Evolutionary conservation across 2,113 vertebrate genomes (phyloP).

Genomic region (Notothenia rossii): DNA sequence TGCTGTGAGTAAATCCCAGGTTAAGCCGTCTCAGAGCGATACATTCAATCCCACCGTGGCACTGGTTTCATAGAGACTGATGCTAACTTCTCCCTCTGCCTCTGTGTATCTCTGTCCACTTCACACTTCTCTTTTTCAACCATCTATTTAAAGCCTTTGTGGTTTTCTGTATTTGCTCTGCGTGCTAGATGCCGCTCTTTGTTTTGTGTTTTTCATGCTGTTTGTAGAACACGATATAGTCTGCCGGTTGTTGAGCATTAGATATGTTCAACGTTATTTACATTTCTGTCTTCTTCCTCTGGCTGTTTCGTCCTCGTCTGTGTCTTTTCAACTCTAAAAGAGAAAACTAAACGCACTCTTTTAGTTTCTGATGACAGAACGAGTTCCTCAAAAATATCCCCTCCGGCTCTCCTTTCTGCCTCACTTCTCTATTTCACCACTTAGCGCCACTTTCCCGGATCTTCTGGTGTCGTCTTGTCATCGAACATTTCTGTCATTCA

Average conservation of each 20-base stretch:
- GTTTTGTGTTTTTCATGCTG: background rate
- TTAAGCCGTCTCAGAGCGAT: slow-evolving; percentile 5
- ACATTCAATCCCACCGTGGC: slow-evolving; percentile 28
- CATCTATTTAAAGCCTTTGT: slow-evolving; percentile 69
- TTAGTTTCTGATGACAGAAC: slow-evolving; percentile 57
- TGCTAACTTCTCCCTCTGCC: slow-evolving; percentile 49
- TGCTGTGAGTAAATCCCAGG: slow-evolving; percentile 49
- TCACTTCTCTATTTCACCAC: slow-evolving; percentile 72
- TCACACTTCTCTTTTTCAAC: slow-evolving; percentile 79
- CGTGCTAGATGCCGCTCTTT: background rate
- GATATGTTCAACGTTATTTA: slow-evolving; percentile 2
- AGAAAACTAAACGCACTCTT: slow-evolving; percentile 27
- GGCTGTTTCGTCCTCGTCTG: background rate
- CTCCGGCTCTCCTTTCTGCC: slow-evolving; percentile 53
- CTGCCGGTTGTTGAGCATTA: background rate
- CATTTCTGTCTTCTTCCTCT: background rate
- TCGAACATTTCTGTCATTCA: slow-evolving; percentile 47
- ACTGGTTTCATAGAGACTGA: slow-evolving; percentile 39
- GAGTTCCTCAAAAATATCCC: slow-evolving; percentile 72
- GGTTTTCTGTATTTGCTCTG: slow-evolving; percentile 49
- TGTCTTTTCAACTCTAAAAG: background rate
- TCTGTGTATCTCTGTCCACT: slow-evolving; percentile 52
- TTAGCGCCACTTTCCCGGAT: slow-evolving; percentile 37
- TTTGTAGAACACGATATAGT: background rate
- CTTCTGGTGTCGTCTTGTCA: slow-evolving; percentile 54